Base-by-base conservation (phyloP, 2,888 invertebrate genomes). In the Lucinisca nassula region DNA sequence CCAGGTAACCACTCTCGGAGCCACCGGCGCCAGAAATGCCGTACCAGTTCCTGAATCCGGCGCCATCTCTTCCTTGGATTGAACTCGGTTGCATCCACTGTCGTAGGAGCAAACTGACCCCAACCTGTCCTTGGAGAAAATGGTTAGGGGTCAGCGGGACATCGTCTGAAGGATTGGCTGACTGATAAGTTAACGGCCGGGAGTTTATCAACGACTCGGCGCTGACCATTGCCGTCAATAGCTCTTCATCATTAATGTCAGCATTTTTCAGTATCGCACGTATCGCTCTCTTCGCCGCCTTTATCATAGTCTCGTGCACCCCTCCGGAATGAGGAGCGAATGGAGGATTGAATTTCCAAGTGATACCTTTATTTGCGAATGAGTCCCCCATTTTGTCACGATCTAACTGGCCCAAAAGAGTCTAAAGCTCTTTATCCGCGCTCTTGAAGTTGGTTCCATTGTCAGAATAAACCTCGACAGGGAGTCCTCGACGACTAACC, bases 211-310 rank as follows among this genome's bases (percentile, higher is more conserved):
- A 58, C 1, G 37, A 73, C 75, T 92, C 92, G 32, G 85, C 90
- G n/a, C 89, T 87, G 0, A 75, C 58, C 27, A 91, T 85, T 21
- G 88, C 90, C 1, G 89, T 91, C 10, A 76, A 38, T 4, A 91
- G 72, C 55, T 90, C 89, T 55, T 91, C 90, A 70, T 92, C 87
- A 21, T 55, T 91, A 17, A 90, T 76, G 37, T 89, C 87, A 8
- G 88, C 87, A 32, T 40, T 35, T 1, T 75, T 61, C 14, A 91
- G 61, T 1, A 90, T 83, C 14, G 84, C 86, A 70, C 73, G 81
- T 2, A 91, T 84, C 14, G 92, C 90, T 32, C 81, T 35, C 79
- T 91, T 92, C 6, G 91, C 90, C n/a, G 70, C 49, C 45, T 88
- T 89, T 0, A 92, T 82, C 85, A 90, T 87, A 3, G 79, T 49